Base-by-base conservation (phyloP, 2,797 vertebrate genomes). In the Parambassis ranga region DNA sequence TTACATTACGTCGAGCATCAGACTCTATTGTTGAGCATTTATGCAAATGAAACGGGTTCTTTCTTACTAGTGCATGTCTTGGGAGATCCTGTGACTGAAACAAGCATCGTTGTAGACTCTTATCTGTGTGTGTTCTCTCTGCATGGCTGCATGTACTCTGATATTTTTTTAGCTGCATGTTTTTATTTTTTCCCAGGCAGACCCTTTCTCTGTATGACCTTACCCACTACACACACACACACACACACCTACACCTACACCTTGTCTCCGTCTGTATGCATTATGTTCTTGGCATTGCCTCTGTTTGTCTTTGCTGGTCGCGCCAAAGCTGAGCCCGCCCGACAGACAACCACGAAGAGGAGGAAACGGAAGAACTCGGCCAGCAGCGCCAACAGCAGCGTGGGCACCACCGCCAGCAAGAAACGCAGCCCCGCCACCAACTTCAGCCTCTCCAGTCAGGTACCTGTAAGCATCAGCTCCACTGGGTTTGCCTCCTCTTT, bases 341-440 rank as follows among this genome's bases (percentile, higher is more conserved):
- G 95, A 93, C 97, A 96, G 91, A 95, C 95, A 0, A 95, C 96
- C 69, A 96, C 95, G 46, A 99, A 99, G 90, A 92, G 98, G 92
- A 96, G 98, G 81, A 99, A 99, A 96, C 94, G 98, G 87, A 99
- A 99, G 96, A 98, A 98, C 87, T 99, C 98, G 0, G 97, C 96
- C 42, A 97, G 96, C 94, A 98, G 95, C 85, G 96, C 96, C 83
- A 99, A 98, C 90, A 98, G 95, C 91, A 95, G 94, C 68, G 94
- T 93, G 14, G 97, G 95, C 62, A 96, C 94, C 62, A 68, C 90
- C 24, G 92, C 94, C 38, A 92, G 94, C 92, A 99, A 99, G 94
- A 99, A 98, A 76, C 97, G 97, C 88, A 93, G 93, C 47, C 93
- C 96, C 0, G 96, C 95, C 22, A 94, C 94, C 69, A 98, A 93